Evolutionary conservation across 2,797 vertebrate species (phyloP).

Genomic region (Hylomyscus alleni): DNA sequence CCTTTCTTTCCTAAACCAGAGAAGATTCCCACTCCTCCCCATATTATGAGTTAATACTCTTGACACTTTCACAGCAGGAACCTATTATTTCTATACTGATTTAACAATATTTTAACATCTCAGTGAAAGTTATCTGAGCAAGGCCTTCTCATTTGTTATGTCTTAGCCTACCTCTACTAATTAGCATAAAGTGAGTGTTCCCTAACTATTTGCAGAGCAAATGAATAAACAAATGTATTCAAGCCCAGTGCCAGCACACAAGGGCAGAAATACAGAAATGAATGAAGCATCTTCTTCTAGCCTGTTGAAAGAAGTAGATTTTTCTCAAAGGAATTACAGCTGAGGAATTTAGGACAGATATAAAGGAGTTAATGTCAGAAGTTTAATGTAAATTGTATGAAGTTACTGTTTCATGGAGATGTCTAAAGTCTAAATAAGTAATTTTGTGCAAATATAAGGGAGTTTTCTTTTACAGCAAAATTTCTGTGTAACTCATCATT

Average conservation of each 20-base stretch:
- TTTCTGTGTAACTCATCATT: slow-evolving; percentile 37
- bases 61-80: not conserved
- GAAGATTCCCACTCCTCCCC: not conserved
- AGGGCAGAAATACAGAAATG: slow-evolving; percentile 32
- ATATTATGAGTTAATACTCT: not conserved
- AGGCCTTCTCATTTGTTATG: not conserved
- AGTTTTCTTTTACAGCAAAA: not conserved
- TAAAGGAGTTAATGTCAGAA: slow-evolving; percentile 32
- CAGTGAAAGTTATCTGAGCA: not conserved
- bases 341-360: not conserved
- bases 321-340: not conserved
- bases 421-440: slow-evolving; percentile 17
- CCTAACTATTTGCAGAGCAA: slow-evolving; percentile 50
- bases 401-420: slow-evolving; percentile 42
- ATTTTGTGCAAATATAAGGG: slow-evolving; percentile 21
- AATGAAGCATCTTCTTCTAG: slow-evolving; percentile 18
- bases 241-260: not conserved
- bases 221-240: not conserved
- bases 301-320: not conserved
- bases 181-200: not conserved
- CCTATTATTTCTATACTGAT: slow-evolving; percentile 8
- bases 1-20: not conserved
- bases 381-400: slow-evolving; percentile 19
- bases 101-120: not conserved
- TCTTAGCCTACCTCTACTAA: not conserved